A percentile compares a stretch with the other conserved stretches of the same genome.
Evolutionary conservation across 2,797 vertebrate species (phyloP).

Genomic region (Iguana delicatissima): DNA sequence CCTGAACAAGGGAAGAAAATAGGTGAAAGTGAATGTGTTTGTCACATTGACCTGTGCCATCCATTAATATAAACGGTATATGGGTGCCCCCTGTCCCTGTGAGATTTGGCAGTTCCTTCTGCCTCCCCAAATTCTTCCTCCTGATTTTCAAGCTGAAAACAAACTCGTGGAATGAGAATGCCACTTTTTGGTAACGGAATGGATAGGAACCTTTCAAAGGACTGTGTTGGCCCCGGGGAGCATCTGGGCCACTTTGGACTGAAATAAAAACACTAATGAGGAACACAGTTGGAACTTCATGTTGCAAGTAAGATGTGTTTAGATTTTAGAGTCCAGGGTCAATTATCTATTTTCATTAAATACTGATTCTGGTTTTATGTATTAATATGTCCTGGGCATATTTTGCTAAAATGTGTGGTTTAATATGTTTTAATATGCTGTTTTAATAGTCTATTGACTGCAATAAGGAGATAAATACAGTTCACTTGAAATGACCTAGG

Average conservation of each 20-base stretch:
- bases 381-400: too few relatives aligned
- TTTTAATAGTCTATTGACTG: too few relatives aligned
- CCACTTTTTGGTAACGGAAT: not conserved
- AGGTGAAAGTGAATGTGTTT: conserved; percentile 14
- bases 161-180: not conserved
- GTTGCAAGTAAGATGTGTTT: not conserved
- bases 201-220: conserved; percentile 3
- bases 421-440: too few relatives aligned
- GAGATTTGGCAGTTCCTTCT: not conserved
- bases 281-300: not conserved
- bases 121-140: not conserved
- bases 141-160: conserved; percentile 11
- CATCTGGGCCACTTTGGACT: not conserved
- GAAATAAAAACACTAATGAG: not conserved
- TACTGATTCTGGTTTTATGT: too few relatives aligned
- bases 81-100: not conserved
- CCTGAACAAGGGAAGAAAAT: not conserved
- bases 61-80: not conserved
- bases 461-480: too few relatives aligned
- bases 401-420: too few relatives aligned
- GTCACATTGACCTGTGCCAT: conserved; percentile 1
- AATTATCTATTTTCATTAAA: not conserved
- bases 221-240: not conserved
- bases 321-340: not conserved
- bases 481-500: too few relatives aligned